These are phyloP conservation scores for Aricia agestis DNA, from an alignment of 1,140 invertebrate species.

Conservation along the genomic window DNA sequence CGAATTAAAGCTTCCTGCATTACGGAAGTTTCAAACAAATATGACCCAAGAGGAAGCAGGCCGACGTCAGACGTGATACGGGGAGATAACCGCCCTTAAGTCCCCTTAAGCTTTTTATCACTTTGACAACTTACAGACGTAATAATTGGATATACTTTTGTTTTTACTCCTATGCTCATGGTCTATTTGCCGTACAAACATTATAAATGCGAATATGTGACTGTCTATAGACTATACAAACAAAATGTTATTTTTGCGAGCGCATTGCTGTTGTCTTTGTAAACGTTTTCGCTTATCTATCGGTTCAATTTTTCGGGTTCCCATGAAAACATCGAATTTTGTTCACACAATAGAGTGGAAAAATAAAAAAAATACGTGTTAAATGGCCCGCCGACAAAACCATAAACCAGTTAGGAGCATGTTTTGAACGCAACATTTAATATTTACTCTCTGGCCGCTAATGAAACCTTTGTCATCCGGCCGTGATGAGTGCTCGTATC, in stretches of 20 bases:
- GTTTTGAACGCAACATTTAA: constrained; percentile 9
- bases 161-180: too few species aligned
- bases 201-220: too few species aligned
- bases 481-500: constrained; percentile 8
- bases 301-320: too few species aligned
- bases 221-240: too few species aligned
- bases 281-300: too few species aligned
- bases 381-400: background rate
- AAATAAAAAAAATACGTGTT: background rate
- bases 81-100: background rate
- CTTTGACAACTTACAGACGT: background rate
- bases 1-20: background rate
- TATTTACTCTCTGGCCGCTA: background rate
- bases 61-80: background rate
- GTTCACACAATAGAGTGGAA: background rate
- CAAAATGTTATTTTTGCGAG: too few species aligned
- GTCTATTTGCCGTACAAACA: too few species aligned
- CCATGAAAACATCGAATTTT: too few species aligned
- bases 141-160: background rate
- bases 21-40: background rate
- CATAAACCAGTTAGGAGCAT: background rate
- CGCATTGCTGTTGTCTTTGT: too few species aligned
- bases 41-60: background rate
- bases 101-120: background rate
- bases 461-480: constrained; percentile 6